phyloP scores from a whole-genome alignment of 2,888 invertebrate species.

The Boloria euphrosyne region DNA sequence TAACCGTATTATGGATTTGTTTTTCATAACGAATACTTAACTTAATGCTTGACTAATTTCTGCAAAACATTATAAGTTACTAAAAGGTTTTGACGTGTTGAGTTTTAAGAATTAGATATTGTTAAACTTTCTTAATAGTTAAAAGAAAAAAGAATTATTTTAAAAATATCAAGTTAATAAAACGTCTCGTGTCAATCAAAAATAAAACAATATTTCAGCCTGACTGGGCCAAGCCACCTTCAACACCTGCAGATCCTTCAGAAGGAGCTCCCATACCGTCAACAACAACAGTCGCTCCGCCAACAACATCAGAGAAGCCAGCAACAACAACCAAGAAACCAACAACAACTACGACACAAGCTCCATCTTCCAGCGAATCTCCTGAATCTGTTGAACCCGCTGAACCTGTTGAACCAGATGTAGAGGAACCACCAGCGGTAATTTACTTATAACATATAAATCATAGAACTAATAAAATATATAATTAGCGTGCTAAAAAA shows the following conservation, averaged over 20 bases:
- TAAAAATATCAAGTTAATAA: no score
- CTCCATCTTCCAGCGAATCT: constrained; percentile 31
- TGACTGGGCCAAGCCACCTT: constrained; percentile 91
- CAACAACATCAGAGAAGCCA: constrained; percentile 50
- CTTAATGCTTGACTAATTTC: background rate
- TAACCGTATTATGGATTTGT: background rate
- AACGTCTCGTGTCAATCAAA: no score
- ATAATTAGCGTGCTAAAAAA: no score
- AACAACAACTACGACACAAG: constrained; percentile 45
- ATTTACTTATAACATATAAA: no score
- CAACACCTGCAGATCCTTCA: constrained; percentile 83
- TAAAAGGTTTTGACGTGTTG: background rate
- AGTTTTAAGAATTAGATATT: no score
- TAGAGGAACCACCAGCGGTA: constrained; percentile 54
- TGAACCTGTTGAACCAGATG: constrained; percentile 43
- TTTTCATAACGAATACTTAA: background rate
- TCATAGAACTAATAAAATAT: no score
- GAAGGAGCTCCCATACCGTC: constrained; percentile 68
- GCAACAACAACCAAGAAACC: constrained; percentile 42
- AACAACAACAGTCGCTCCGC: constrained; percentile 48
- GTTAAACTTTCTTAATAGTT: no score
- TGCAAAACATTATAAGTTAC: background rate
- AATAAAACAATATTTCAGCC: constrained; percentile 77
- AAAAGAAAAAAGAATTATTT: no score
- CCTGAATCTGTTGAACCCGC: constrained; percentile 32